phyloP scores from a whole-genome alignment of 2,797 vertebrate genomes.

The Myiotriccus ornatus region DNA sequence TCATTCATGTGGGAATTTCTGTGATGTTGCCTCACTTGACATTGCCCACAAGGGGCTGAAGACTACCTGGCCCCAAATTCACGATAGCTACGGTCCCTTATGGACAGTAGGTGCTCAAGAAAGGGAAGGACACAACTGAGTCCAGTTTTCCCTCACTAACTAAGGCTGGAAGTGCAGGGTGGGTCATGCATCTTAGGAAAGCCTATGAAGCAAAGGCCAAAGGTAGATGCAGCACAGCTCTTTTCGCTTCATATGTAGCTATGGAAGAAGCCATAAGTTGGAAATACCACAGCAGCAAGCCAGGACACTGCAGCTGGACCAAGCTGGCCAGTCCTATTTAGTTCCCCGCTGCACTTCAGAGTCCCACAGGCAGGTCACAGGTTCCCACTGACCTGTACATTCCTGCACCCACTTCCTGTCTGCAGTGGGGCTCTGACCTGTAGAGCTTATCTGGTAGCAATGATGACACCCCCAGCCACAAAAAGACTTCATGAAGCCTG shows the following conservation, averaged over 20 bases:
- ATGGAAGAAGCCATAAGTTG: neutral
- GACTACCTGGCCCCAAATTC: neutral
- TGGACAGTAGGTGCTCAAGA: neutral
- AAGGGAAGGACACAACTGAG: neutral
- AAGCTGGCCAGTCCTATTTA: neutral
- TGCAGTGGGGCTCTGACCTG: neutral
- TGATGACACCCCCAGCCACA: neutral
- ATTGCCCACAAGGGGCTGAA: neutral
- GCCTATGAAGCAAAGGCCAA: neutral
- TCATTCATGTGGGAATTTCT: neutral
- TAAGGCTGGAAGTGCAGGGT: neutral
- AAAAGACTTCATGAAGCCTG: neutral
- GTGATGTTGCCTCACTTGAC: neutral
- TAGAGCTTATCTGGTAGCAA: neutral
- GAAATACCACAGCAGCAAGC: neutral
- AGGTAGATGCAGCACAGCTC: neutral
- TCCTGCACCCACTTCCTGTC: neutral
- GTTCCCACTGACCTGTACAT: neutral
- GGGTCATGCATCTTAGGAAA: neutral
- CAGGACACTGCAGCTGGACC: neutral
- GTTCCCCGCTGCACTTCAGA: neutral
- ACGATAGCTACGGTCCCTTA: fast-evolving
- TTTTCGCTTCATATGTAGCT: neutral
- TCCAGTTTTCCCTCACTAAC: neutral
- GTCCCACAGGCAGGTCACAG: neutral